Evolutionary conservation across 2,797 vertebrate species (phyloP).

Genomic region (Stomatorhinus walkeri): DNA sequence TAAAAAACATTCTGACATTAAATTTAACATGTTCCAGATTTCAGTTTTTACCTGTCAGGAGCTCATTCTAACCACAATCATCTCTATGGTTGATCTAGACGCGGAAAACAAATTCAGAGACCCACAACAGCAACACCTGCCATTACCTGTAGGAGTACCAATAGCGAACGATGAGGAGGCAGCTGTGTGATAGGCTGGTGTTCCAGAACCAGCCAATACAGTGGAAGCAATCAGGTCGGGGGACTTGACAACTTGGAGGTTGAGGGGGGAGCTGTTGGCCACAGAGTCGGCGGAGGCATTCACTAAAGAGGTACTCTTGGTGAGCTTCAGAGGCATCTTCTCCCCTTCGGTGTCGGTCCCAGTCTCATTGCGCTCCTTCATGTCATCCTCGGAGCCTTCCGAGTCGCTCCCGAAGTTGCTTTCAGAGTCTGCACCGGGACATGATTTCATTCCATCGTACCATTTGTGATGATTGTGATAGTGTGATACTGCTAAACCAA

Average conservation of each 20-base stretch:
- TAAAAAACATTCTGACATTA: neutral
- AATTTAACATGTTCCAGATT: neutral
- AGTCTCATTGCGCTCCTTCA: constrained; percentile 71
- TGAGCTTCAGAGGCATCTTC: constrained; percentile 59
- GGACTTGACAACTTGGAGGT: constrained; percentile 68
- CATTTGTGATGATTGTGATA: neutral
- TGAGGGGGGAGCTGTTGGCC: constrained; percentile 63
- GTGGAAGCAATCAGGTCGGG: constrained; percentile 55
- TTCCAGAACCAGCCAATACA: constrained; percentile 56
- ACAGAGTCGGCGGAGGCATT: constrained; percentile 53
- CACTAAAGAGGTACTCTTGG: constrained; percentile 59
- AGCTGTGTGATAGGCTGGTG: constrained; percentile 59
- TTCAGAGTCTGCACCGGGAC: constrained; percentile 69
- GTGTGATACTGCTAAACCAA: neutral
- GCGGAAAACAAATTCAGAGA: neutral
- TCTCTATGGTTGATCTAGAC: neutral
- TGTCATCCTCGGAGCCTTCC: constrained; percentile 76
- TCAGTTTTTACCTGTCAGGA: neutral
- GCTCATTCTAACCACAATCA: neutral
- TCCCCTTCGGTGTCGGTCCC: constrained; percentile 77
- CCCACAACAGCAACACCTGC: neutral
- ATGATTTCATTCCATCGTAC: neutral
- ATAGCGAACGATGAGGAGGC: constrained; percentile 58
- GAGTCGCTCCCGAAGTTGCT: constrained; percentile 85
- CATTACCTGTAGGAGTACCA: constrained; percentile 67